Evolutionary conservation across 2,888 invertebrate species (phyloP).

Genomic region (Acanthoscelides obtectus): DNA sequence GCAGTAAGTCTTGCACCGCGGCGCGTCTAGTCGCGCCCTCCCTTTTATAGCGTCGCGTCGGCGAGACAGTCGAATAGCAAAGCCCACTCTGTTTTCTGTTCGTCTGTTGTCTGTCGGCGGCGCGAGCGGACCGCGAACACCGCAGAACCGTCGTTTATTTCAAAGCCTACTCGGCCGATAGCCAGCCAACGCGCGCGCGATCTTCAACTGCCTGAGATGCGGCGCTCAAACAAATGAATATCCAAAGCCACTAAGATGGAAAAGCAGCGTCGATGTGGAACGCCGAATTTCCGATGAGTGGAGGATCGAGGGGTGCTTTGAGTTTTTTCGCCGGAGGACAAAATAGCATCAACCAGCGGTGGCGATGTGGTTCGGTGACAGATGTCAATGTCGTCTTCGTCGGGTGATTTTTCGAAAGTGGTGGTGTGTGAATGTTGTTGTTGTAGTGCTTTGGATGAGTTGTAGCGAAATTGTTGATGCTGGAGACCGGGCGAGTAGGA

Average conservation of each 20-base stretch:
- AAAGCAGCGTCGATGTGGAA: neutral
- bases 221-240: too few species aligned
- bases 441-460: neutral
- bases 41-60: neutral
- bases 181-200: neutral
- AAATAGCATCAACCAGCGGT: too few species aligned
- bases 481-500: slow-evolving; percentile 1
- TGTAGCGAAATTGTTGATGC: neutral
- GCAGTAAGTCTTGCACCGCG: neutral
- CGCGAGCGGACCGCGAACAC: neutral
- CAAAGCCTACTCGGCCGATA: neutral
- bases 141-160: too few species aligned
- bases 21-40: neutral
- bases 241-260: neutral
- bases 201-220: neutral
- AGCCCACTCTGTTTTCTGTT: neutral
- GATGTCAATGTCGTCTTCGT: too few species aligned
- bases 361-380: neutral
- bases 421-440: neutral
- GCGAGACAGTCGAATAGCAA: neutral
- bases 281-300: neutral
- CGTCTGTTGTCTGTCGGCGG: neutral
- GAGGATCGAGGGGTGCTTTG: neutral
- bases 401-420: neutral
- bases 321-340: neutral